phyloP scores from a whole-genome alignment of 2,113 vertebrate genomes.

The Eubucco bourcierii region DNA sequence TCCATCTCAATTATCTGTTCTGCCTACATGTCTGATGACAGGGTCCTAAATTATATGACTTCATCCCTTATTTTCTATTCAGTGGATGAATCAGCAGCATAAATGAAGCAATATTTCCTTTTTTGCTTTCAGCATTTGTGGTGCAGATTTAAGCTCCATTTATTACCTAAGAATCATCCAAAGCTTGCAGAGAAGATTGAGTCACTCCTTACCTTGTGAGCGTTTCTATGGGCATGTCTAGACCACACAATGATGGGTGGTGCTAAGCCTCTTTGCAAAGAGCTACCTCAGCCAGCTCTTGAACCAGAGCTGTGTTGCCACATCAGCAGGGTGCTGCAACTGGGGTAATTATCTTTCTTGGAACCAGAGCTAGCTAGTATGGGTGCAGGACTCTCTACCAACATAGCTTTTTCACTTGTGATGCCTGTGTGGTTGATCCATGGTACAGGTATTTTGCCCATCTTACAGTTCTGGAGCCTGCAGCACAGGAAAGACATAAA shows the following conservation, averaged over 20 bases:
- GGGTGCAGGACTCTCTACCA: not conserved
- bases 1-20: not conserved
- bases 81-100: not conserved
- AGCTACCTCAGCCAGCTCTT: not conserved
- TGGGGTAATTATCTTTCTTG: not conserved
- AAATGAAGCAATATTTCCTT: slow-evolving; percentile 31
- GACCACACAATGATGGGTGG: not conserved
- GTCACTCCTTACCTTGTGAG: not conserved
- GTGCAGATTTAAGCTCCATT: not conserved
- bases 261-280: not conserved
- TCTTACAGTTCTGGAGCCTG: not conserved
- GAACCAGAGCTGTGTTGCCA: not conserved
- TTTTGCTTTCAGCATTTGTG: not conserved
- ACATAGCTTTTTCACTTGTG: not conserved
- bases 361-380: not conserved
- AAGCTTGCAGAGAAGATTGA: not conserved
- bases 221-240: not conserved
- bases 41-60: not conserved
- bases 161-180: not conserved
- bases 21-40: not conserved
- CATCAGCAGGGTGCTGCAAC: slow-evolving; percentile 9
- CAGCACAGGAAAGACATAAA: too few relatives aligned
- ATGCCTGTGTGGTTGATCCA: not conserved
- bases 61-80: slow-evolving; percentile 6
- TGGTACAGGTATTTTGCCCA: not conserved